phyloP scores from a whole-genome alignment of 2,113 vertebrate genomes.

The Chitala chitala region DNA sequence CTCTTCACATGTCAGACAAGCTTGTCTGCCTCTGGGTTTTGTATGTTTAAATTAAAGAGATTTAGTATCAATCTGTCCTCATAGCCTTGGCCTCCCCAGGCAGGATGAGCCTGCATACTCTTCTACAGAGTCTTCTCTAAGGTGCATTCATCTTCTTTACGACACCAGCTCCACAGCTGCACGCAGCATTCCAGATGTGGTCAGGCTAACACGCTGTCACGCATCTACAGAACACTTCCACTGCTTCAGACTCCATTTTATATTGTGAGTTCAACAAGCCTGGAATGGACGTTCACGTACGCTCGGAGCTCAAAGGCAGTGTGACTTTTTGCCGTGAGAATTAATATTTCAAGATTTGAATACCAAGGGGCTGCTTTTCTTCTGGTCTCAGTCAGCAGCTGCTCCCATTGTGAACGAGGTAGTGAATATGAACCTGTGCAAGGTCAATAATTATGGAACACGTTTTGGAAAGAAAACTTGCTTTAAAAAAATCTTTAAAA shows the following conservation, averaged over 20 bases:
- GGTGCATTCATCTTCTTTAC: slow-evolving; percentile 58
- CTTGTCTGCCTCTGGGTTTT: slow-evolving; percentile 19
- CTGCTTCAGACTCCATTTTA: background rate
- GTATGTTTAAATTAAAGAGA: slow-evolving; percentile 32
- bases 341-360: background rate
- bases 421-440: background rate
- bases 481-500: too few species aligned
- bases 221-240: slow-evolving; percentile 16
- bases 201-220: slow-evolving; percentile 30
- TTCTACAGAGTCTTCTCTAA: slow-evolving; percentile 44
- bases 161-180: slow-evolving; percentile 33
- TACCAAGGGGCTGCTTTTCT: background rate
- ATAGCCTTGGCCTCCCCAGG: slow-evolving; percentile 29
- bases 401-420: too few species aligned
- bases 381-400: too few species aligned
- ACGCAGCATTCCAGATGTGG: slow-evolving; percentile 55
- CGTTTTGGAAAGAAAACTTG: background rate
- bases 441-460: background rate
- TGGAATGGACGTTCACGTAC: background rate
- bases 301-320: background rate
- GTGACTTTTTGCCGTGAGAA: too few species aligned
- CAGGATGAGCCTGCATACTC: slow-evolving; percentile 41
- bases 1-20: background rate
- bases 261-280: background rate
- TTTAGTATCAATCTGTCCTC: slow-evolving; percentile 35